phyloP scores from a whole-genome alignment of 2,797 vertebrate species.

The Intellagama lesueurii region DNA sequence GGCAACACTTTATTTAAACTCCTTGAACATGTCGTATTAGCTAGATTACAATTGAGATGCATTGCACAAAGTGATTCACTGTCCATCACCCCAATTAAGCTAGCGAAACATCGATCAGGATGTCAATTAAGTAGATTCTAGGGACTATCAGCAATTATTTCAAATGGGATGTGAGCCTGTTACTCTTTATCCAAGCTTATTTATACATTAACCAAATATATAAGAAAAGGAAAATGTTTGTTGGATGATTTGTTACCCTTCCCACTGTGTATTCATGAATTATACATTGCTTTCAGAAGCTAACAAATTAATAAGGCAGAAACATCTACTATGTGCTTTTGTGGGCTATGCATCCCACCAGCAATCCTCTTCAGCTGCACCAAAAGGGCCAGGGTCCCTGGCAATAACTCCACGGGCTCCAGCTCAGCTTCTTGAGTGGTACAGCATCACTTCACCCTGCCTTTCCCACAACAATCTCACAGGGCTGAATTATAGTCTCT shows the following conservation, averaged over 20 bases:
- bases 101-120: constrained; percentile 66
- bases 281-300: constrained; percentile 34
- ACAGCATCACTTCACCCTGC: too few species aligned
- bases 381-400: too few species aligned
- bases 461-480: too few species aligned
- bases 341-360: not conserved
- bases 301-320: not conserved
- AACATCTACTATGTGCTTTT: constrained; percentile 36
- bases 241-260: constrained; percentile 31
- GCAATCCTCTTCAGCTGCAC: too few species aligned
- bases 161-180: constrained; percentile 28
- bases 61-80: constrained; percentile 58
- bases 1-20: constrained; percentile 50
- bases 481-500: too few species aligned
- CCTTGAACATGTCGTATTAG: constrained; percentile 28
- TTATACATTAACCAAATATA: constrained; percentile 52
- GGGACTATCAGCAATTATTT: constrained; percentile 65
- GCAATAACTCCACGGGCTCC: too few species aligned
- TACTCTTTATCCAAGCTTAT: constrained; percentile 36
- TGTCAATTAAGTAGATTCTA: constrained; percentile 68
- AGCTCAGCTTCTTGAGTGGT: too few species aligned
- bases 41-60: constrained; percentile 65
- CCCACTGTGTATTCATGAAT: not conserved
- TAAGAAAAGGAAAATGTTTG: constrained; percentile 28
- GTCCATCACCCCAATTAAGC: constrained; percentile 72